Percentiles rank a stretch among this genome's conserved stretches.
phyloP scores from a whole-genome alignment of 1,140 invertebrate genomes.

The Diprion similis region DNA sequence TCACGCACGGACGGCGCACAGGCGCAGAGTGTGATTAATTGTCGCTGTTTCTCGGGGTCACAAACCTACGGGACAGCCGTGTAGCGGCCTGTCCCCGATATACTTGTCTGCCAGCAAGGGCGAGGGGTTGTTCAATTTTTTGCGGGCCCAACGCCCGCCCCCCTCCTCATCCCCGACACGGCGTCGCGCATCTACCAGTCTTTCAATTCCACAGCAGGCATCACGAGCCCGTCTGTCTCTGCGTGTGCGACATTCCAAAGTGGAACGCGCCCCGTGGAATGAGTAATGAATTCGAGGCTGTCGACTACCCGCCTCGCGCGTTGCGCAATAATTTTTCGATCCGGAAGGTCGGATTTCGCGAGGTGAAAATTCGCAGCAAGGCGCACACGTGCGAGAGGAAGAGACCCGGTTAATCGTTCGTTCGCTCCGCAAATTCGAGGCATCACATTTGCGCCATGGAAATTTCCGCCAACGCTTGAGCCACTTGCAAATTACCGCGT shows the following conservation, averaged over 20 bases:
- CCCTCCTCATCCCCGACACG: constrained; percentile 17
- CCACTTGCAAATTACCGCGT: too few species aligned
- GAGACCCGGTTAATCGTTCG: too few species aligned
- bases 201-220: neutral
- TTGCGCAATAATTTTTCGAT: too few species aligned
- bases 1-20: constrained; percentile 47
- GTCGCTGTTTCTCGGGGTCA: constrained; percentile 34
- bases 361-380: too few species aligned
- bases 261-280: neutral
- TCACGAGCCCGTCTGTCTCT: too few species aligned
- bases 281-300: neutral
- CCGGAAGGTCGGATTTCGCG: too few species aligned
- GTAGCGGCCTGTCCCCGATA: constrained; percentile 22
- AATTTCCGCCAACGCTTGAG: too few species aligned
- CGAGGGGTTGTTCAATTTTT: constrained; percentile 22
- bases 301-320: too few species aligned
- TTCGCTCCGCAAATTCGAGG: too few species aligned
- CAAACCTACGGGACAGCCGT: neutral
- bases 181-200: neutral
- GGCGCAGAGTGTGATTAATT: constrained; percentile 51
- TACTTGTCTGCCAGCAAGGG: constrained; percentile 28
- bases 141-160: constrained; percentile 17
- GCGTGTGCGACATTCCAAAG: neutral
- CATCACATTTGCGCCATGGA: too few species aligned
- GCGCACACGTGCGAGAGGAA: too few species aligned